Percentiles rank a stretch among this genome's conserved stretches.
These are phyloP conservation scores for Schizopygopsis malacanthus DNA, from an alignment of 2,797 vertebrate genomes.

Conservation along the genomic window DNA sequence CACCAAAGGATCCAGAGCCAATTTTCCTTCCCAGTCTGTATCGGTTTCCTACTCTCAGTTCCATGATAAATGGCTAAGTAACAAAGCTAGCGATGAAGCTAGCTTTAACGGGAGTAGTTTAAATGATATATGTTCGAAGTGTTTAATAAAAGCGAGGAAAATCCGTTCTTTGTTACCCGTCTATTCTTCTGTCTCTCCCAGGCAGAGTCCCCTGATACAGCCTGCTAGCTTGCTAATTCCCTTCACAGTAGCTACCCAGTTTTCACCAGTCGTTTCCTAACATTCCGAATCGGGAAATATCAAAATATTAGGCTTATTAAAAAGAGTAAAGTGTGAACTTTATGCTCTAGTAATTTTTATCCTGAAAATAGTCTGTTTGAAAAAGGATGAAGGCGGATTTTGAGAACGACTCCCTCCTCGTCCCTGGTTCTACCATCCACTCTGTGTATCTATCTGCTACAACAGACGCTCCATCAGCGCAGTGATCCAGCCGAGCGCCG, in stretches of 20 bases:
- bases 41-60: constrained; percentile 94
- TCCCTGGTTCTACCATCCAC: not conserved
- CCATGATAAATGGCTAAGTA: constrained; percentile 78
- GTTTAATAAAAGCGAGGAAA: constrained; percentile 45
- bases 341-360: constrained; percentile 67
- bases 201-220: constrained; percentile 50
- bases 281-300: constrained; percentile 63
- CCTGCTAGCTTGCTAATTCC: constrained; percentile 63
- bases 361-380: constrained; percentile 44
- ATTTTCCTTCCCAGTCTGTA: constrained; percentile 98
- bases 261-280: constrained; percentile 85
- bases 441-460: not conserved
- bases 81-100: constrained; percentile 71
- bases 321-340: constrained; percentile 71
- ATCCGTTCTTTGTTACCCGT: constrained; percentile 33
- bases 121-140: constrained; percentile 46
- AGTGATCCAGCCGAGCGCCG: constrained; percentile 63
- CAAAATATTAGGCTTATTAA: constrained; percentile 74
- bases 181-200: constrained; percentile 57
- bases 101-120: constrained; percentile 62
- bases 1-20: constrained; percentile 96
- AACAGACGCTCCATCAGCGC: constrained; percentile 43
- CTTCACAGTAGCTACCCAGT: constrained; percentile 67
- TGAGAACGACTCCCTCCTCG: not conserved
- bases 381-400: constrained; percentile 90